phyloP scores from a whole-genome alignment of 2,797 vertebrate genomes.

The Amblyraja radiata region DNA sequence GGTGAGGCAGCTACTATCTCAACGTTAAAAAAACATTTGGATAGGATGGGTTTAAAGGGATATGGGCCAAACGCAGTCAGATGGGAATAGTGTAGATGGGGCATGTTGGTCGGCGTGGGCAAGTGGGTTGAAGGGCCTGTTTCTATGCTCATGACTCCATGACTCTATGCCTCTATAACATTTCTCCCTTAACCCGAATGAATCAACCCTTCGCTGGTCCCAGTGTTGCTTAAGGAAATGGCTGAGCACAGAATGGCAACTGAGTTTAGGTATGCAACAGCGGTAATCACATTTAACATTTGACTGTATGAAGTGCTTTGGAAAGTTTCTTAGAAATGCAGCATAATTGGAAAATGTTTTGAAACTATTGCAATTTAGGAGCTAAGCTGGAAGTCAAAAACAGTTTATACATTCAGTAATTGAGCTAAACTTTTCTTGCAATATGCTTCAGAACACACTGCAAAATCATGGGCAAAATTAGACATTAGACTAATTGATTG shows the following conservation, averaged over 20 bases:
- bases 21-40: too few relatives aligned
- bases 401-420: neutral
- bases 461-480: conserved; percentile 20
- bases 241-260: neutral
- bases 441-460: conserved; percentile 8
- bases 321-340: neutral
- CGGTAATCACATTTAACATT: neutral
- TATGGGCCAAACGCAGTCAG: too few relatives aligned
- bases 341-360: neutral
- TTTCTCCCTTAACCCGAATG: neutral
- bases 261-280: neutral
- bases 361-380: neutral
- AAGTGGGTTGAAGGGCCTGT: too few relatives aligned
- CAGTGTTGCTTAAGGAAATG: neutral
- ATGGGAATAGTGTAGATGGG: too few relatives aligned
- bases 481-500: conserved; percentile 35
- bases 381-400: neutral
- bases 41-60: too few relatives aligned
- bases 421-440: neutral
- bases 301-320: neutral
- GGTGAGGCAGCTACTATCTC: too few relatives aligned
- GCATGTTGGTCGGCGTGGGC: too few relatives aligned
- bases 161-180: too few relatives aligned
- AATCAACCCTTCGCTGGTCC: neutral
- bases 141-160: too few relatives aligned